Conservation (phyloP, 1,140 invertebrate species). For the Saxidomus purpurata region DNA sequence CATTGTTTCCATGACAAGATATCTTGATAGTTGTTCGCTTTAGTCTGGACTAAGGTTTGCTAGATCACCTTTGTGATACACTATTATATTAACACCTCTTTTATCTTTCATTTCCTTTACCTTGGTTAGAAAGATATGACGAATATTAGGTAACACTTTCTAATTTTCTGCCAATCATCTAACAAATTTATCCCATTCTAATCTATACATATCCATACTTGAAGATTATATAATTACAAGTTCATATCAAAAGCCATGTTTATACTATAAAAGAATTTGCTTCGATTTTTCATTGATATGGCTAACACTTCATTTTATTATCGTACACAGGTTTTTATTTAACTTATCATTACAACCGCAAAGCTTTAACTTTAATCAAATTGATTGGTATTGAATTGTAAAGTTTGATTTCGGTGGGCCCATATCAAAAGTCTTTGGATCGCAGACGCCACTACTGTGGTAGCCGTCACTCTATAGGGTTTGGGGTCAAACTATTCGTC, state of each 20-base stretch:
- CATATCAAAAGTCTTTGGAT: background rate
- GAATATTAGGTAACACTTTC: constrained; percentile 47
- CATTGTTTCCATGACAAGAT: constrained; percentile 21
- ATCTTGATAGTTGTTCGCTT: background rate
- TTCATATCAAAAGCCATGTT: constrained; percentile 39
- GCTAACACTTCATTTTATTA: constrained; percentile 19
- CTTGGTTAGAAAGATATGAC: background rate
- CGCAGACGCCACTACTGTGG: background rate
- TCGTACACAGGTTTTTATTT: constrained; percentile 18
- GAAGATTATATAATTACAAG: constrained; percentile 53
- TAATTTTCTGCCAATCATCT: constrained; percentile 53
- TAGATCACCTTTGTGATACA: constrained; percentile 41
- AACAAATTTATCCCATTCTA: constrained; percentile 3
- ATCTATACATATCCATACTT: constrained; percentile 44
- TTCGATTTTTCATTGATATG: constrained; percentile 42
- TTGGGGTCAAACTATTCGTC: background rate
- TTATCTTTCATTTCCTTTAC: constrained; percentile 24
- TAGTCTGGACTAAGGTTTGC: constrained; percentile 24
- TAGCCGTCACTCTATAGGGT: background rate
- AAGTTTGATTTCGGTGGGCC: constrained; percentile 19
- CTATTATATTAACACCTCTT: constrained; percentile 18
- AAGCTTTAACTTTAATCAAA: constrained; percentile 24
- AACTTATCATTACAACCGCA: constrained; percentile 3
- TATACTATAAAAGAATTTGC: constrained; percentile 36
- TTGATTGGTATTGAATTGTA: constrained; percentile 19